Conservation (phyloP, 2,113 vertebrate species). For the Aptenodytes forsteri region DNA sequence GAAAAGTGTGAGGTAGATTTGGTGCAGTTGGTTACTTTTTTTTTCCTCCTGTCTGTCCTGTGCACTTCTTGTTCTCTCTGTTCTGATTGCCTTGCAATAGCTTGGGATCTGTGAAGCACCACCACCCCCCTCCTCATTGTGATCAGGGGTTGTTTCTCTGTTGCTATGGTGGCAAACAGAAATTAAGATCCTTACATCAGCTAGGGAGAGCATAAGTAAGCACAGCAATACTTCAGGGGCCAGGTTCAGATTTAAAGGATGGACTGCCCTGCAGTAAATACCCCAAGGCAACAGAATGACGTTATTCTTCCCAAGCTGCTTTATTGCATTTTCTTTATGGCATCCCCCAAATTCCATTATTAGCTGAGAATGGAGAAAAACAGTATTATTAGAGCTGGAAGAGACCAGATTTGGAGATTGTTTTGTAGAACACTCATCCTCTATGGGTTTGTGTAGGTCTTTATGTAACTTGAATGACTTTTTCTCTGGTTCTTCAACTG, state of each 20-base stretch:
- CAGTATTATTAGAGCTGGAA: neutral
- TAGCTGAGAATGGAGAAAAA: neutral
- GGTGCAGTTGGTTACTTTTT: neutral
- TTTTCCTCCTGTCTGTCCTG: neutral
- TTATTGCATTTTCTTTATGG: neutral
- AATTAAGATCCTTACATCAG: slow-evolving; percentile 1
- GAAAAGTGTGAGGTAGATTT: neutral
- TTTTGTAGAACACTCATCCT: neutral
- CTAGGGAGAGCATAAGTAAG: neutral
- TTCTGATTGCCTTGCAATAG: slow-evolving; percentile 42
- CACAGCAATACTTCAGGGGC: neutral
- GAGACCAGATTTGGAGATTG: neutral
- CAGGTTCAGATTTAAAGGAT: neutral
- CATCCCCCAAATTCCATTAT: neutral
- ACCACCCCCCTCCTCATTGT: neutral
- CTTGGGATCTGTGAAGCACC: neutral
- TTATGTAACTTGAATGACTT: neutral
- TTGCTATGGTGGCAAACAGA: slow-evolving; percentile 62
- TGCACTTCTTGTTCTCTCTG: neutral
- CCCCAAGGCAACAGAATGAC: neutral
- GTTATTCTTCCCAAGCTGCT: neutral
- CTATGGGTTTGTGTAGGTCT: neutral
- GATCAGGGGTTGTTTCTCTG: slow-evolving; percentile 56
- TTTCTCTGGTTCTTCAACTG: neutral
- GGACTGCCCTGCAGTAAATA: neutral